Evolutionary conservation across 2,113 vertebrate species (phyloP).

Genomic region (Chaetodon auriga): DNA sequence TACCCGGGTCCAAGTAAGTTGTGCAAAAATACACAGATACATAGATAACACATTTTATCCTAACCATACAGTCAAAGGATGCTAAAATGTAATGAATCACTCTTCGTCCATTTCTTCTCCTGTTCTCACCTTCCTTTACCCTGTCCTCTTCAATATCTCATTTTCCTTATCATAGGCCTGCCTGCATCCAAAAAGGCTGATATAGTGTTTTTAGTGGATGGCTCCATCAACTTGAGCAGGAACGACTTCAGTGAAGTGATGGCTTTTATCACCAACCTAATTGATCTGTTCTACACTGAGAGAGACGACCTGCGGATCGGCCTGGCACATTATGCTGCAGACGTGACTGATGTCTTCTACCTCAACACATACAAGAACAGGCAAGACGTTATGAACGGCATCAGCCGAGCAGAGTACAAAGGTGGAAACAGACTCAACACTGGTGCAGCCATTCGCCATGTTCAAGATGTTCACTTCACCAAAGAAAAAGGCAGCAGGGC

Average conservation of each 20-base stretch:
- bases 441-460: slow-evolving; percentile 87
- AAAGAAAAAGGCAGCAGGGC: slow-evolving; percentile 90
- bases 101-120: not conserved
- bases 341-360: slow-evolving; percentile 92
- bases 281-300: slow-evolving; percentile 89
- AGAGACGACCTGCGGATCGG: slow-evolving; percentile 90
- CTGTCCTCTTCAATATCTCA: not conserved
- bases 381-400: slow-evolving; percentile 86
- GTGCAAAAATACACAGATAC: not conserved
- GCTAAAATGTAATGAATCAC: not conserved
- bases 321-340: slow-evolving; percentile 91
- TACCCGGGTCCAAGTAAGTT: slow-evolving; percentile 68
- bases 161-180: slow-evolving; percentile 35
- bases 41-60: not conserved
- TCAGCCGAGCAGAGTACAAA: slow-evolving; percentile 88
- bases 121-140: not conserved
- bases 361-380: slow-evolving; percentile 89
- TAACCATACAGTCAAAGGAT: not conserved
- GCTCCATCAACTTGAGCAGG: slow-evolving; percentile 93
- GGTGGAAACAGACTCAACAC: slow-evolving; percentile 90
- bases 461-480: slow-evolving; percentile 90
- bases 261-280: slow-evolving; percentile 87
- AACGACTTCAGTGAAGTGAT: slow-evolving; percentile 89
- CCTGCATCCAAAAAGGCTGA: slow-evolving; percentile 88
- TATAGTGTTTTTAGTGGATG: slow-evolving; percentile 95